Percentiles rank a stretch among this genome's conserved stretches.
phyloP scores from a whole-genome alignment of 2,113 vertebrate genomes.

The Chamaetylas fuelleborni region DNA sequence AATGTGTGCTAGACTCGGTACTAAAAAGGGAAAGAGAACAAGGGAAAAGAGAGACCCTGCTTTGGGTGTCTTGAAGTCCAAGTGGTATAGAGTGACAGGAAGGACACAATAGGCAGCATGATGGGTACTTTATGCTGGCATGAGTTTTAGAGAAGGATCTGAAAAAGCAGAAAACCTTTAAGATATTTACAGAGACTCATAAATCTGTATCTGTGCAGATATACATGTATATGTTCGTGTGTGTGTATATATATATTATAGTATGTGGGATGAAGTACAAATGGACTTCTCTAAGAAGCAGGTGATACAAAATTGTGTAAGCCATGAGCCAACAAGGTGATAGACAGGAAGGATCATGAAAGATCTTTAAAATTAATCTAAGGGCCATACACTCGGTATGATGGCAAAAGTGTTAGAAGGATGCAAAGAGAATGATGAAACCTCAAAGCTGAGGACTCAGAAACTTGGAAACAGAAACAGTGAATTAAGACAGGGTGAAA shows the following conservation, averaged over 20 bases:
- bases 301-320: neutral
- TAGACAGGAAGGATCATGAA: neutral
- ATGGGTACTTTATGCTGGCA: neutral
- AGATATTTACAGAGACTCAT: neutral
- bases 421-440: neutral
- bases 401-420: neutral
- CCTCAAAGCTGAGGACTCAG: neutral
- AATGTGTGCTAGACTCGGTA: neutral
- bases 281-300: neutral
- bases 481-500: neutral
- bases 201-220: neutral
- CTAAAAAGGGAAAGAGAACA: neutral
- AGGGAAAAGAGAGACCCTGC: neutral
- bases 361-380: neutral
- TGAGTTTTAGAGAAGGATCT: neutral
- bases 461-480: neutral
- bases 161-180: neutral
- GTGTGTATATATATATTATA: no score
- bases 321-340: neutral
- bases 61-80: neutral
- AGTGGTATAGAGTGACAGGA: neutral
- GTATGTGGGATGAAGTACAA: neutral
- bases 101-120: neutral
- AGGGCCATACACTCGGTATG: neutral
- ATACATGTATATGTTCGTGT: accelerated